Base-by-base conservation (phyloP, 2,113 vertebrate genomes). In the Sarotherodon lohbergeri region DNA sequence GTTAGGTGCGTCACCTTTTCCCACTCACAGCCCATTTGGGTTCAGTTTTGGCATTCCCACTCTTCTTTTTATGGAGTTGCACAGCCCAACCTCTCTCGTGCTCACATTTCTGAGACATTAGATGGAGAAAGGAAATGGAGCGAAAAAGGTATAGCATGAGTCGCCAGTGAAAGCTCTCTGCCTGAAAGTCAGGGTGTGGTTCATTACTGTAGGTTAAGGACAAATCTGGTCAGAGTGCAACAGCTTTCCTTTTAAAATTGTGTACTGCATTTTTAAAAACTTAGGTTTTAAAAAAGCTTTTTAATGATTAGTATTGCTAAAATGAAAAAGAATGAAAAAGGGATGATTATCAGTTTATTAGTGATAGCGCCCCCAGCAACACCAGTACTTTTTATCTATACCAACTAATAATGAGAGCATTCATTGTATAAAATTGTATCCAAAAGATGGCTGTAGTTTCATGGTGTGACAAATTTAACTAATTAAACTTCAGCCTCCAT, bases 1-100 rank as follows among this genome's bases (percentile, higher is more conserved):
- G 80, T 81, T 50, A 89, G 81, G 84, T 82, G 88, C 24, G 91
- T 94, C 93, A 93, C 89, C 91, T 90, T 93, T 93, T 89, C 86
- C 90, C 86, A 59, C 68, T 84, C 22, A 22, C 54, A 48, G 82
- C 13, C 76, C 82, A 63, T 86, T 92, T 92, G 34, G 24, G 61
- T 90, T 59, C 59, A 46, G 4, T 86, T 63, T 57, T 89, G 86
- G 66, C 88, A 84, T 88, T 66, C 22, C 4, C 27, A 5, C 36
- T 73, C 85, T 85, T 56, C 34, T 81, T 78, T 66, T 83, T 4
- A 84, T 43, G 56, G 3, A 5, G 14, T 81, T 27, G 3, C 22
- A 16, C 39, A 81, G 55, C n/a, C 81, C 56, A n/a, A 36, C 61
- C 76, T 3, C 34, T 55, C 56, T 52, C 2, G 19, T 48, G 46